phyloP scores from a whole-genome alignment of 2,113 vertebrate genomes.

The Azemiops feae region DNA sequence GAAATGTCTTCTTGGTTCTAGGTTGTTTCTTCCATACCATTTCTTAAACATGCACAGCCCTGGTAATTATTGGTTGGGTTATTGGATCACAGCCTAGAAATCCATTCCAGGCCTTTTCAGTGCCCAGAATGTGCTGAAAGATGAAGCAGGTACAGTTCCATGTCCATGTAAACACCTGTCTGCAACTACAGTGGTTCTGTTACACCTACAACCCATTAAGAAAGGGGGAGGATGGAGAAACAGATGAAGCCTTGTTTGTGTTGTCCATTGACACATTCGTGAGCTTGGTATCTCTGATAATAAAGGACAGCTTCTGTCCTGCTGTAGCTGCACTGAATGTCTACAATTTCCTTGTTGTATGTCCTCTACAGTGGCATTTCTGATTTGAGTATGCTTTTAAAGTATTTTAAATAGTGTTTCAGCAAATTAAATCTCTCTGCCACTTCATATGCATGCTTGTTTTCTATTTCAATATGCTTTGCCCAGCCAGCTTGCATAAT shows the following conservation, averaged over 20 bases:
- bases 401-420: slow-evolving; percentile 44
- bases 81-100: neutral
- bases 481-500: slow-evolving; percentile 21
- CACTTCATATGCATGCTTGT: slow-evolving; percentile 34
- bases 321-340: neutral
- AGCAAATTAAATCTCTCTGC: slow-evolving; percentile 46
- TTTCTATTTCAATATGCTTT: slow-evolving; percentile 34
- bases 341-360: slow-evolving; percentile 1
- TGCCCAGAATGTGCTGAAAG: neutral
- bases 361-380: slow-evolving; percentile 31
- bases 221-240: neutral
- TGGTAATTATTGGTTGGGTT: neutral
- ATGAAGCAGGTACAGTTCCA: neutral
- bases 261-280: neutral
- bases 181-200: neutral
- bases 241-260: neutral
- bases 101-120: neutral
- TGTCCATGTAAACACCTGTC: neutral
- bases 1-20: too few species aligned
- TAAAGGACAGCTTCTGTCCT: neutral
- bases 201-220: neutral
- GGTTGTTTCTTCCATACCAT: neutral
- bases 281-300: neutral
- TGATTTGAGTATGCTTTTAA: slow-evolving; percentile 38
- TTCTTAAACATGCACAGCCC: neutral